These are phyloP conservation scores for Trissonchulus latispiculum DNA, from an alignment of 2,888 invertebrate genomes.

Conservation along the genomic window DNA sequence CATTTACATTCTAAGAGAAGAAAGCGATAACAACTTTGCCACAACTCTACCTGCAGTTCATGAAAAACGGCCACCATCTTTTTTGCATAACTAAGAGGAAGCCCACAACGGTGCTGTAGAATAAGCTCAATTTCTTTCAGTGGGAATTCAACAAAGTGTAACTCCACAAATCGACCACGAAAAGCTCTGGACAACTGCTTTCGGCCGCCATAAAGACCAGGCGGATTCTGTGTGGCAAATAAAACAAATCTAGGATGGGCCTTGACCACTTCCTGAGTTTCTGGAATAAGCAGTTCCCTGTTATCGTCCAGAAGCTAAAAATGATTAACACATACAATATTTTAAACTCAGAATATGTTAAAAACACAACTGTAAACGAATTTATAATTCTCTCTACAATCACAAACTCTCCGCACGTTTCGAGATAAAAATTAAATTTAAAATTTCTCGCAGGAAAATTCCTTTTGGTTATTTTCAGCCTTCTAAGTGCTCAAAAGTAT, in stretches of 20 bases:
- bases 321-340: slow-evolving; percentile 19
- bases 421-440: no score
- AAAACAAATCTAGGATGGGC: slow-evolving; percentile 90
- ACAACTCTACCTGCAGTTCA: slow-evolving; percentile 71
- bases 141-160: slow-evolving; percentile 93
- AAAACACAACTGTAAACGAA: no score
- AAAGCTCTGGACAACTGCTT: slow-evolving; percentile 90
- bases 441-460: no score
- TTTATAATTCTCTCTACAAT: no score
- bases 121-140: slow-evolving; percentile 72
- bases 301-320: slow-evolving; percentile 76
- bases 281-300: slow-evolving; percentile 90
- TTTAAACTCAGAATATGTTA: no score
- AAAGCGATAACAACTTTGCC: neutral
- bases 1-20: no score
- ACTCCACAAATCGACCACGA: slow-evolving; percentile 88
- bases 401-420: no score
- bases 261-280: slow-evolving; percentile 81
- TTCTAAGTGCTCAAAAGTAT: neutral
- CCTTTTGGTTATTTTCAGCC: neutral
- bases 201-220: slow-evolving; percentile 79
- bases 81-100: slow-evolving; percentile 74
- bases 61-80: slow-evolving; percentile 83
- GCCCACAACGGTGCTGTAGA: slow-evolving; percentile 71
- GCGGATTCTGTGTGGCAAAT: slow-evolving; percentile 98